Conservation (phyloP, 2,888 invertebrate species). For the Gibbula magus region DNA sequence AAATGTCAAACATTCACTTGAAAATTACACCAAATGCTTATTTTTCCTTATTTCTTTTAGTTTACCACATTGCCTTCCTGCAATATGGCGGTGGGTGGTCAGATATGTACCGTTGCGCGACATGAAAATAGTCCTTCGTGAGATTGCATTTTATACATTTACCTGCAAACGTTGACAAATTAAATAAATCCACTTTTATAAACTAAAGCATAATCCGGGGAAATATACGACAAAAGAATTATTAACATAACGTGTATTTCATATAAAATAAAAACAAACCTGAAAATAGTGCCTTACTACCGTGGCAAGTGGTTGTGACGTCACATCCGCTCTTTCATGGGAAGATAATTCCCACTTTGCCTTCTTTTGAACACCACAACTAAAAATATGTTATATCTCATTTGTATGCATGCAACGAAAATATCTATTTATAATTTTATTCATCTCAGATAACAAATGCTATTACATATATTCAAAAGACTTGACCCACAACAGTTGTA, state of each 20-base stretch:
- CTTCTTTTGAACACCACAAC: too few relatives aligned
- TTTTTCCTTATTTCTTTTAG: neutral
- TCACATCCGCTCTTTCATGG: slow-evolving; percentile 39
- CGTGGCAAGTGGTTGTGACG: slow-evolving; percentile 57
- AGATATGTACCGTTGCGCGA: neutral
- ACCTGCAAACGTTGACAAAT: too few relatives aligned
- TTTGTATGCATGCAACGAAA: too few relatives aligned
- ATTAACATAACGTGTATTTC: too few relatives aligned
- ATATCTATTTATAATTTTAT: too few relatives aligned
- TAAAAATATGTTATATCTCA: too few relatives aligned
- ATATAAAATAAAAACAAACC: slow-evolving; percentile 25
- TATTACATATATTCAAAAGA: too few relatives aligned
- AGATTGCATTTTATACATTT: neutral
- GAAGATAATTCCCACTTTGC: neutral
- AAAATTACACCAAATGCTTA: neutral
- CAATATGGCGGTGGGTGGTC: slow-evolving; percentile 5
- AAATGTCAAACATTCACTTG: neutral
- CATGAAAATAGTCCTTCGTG: neutral
- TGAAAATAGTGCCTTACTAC: slow-evolving; percentile 39
- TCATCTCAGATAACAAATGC: too few relatives aligned
- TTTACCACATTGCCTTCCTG: slow-evolving; percentile 10
- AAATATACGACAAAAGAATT: too few relatives aligned
- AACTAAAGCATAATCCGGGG: too few relatives aligned
- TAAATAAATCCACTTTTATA: too few relatives aligned
- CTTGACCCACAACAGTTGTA: too few relatives aligned